Evolutionary conservation across 1,140 invertebrate species (phyloP).

Genomic region (Caenorhabditis brenneri): DNA sequence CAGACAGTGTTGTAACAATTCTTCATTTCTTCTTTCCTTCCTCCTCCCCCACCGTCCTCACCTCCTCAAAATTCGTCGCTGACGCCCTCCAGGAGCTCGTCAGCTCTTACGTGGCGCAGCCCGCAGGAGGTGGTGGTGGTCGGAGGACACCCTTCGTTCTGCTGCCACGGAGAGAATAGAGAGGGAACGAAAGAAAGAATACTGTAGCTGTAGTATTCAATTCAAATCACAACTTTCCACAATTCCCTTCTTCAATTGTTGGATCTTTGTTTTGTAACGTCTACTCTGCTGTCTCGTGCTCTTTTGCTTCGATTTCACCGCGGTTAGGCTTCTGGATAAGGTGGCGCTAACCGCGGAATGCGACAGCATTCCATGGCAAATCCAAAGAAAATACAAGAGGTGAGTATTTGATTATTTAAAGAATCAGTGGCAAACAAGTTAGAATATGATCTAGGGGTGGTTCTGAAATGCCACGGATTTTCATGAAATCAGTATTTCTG

Average conservation of each 20-base stretch:
- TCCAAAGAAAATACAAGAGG: constrained; percentile 64
- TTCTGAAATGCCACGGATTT: too few species aligned
- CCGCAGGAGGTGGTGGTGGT: constrained; percentile 51
- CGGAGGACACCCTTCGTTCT: constrained; percentile 21
- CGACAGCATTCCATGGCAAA: constrained; percentile 67
- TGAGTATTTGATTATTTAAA: constrained; percentile 15
- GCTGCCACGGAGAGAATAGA: constrained; percentile 2
- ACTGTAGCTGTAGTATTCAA: constrained; percentile 18
- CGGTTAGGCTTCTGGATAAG: constrained; percentile 57
- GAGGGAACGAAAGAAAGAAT: not conserved
- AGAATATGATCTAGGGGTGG: too few species aligned
- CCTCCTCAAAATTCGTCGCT: constrained; percentile 21
- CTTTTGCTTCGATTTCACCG: not conserved
- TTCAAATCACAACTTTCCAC: not conserved
- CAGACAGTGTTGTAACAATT: constrained; percentile 40
- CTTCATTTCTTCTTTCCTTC: constrained; percentile 4
- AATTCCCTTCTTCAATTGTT: not conserved
- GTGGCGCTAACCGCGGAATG: constrained; percentile 60
- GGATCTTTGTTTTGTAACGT: not conserved
- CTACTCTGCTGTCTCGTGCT: not conserved
- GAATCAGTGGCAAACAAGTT: too few species aligned
- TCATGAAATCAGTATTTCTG: too few species aligned
- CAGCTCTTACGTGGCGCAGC: constrained; percentile 46
- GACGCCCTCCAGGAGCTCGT: constrained; percentile 41
- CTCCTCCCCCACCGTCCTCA: constrained; percentile 45